phyloP scores from a whole-genome alignment of 92 coral and sea anemone species.

The Porites divaricata region DNA sequence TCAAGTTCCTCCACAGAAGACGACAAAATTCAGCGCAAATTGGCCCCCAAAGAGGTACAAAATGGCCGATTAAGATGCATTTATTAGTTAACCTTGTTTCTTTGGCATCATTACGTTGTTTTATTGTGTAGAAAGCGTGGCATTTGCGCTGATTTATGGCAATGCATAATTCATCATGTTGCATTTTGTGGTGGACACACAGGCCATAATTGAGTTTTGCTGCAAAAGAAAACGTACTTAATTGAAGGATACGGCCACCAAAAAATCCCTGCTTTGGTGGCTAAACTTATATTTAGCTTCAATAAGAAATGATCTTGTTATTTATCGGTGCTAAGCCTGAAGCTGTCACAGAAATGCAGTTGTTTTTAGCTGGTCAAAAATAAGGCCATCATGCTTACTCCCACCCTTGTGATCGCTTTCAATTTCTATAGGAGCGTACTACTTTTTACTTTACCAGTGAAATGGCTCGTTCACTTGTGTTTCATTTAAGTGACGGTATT shows the following conservation, averaged over 20 bases:
- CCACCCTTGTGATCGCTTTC: too few relatives aligned
- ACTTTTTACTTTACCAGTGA: neutral
- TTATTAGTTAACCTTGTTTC: neutral
- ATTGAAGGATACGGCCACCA: neutral
- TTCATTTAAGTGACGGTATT: conserved; percentile 36
- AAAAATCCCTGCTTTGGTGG: too few relatives aligned
- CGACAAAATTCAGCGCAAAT: conserved; percentile 43
- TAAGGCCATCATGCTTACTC: too few relatives aligned
- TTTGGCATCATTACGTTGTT: neutral
- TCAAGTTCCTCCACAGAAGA: conserved; percentile 87
- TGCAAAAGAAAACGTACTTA: neutral
- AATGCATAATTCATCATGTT: conserved; percentile 25
- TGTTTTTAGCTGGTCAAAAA: too few relatives aligned
- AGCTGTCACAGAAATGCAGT: too few relatives aligned
- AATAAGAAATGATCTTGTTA: neutral
- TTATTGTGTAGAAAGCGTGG: neutral
- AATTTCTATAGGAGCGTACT: too few relatives aligned
- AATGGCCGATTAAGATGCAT: neutral
- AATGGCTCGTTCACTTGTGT: neutral
- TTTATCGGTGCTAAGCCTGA: too few relatives aligned
- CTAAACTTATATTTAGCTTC: neutral
- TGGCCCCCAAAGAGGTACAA: conserved; percentile 50
- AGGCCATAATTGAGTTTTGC: neutral
- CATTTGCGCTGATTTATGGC: neutral
- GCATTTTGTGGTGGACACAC: neutral